Conservation (phyloP, 2,888 invertebrate genomes). For the Belgica antarctica region DNA sequence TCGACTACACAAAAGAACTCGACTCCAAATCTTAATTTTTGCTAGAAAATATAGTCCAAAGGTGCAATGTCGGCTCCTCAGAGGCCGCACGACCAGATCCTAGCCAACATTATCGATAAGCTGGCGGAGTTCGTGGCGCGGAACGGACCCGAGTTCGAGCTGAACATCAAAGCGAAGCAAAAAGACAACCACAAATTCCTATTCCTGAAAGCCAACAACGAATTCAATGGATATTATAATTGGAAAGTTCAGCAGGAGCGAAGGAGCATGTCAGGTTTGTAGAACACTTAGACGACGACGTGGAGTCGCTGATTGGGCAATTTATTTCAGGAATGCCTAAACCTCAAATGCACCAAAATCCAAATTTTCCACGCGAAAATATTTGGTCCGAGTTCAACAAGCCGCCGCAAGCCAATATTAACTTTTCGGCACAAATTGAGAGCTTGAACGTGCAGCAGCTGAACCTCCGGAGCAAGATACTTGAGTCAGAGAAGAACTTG, state of each 20-base stretch:
- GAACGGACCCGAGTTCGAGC: constrained; percentile 99
- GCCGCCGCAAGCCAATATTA: not conserved
- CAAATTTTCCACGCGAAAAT: constrained; percentile 52
- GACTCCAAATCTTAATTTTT: too few species aligned
- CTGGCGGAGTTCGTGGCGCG: constrained; percentile 97
- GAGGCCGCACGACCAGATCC: constrained; percentile 69
- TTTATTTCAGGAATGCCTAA: constrained; percentile 38
- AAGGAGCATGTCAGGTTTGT: constrained; percentile 48
- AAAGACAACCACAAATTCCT: constrained; percentile 96
- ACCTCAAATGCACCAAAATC: constrained; percentile 54
- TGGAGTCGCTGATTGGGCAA: not conserved
- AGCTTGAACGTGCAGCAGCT: constrained; percentile 73
- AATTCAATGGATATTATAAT: constrained; percentile 93
- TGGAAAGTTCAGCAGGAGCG: constrained; percentile 94
- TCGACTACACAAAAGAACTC: too few species aligned
- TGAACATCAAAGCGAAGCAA: constrained; percentile 98
- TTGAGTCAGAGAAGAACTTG: constrained; percentile 93
- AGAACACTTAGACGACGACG: constrained; percentile 10
- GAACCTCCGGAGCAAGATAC: constrained; percentile 84
- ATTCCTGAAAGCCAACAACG: constrained; percentile 89
- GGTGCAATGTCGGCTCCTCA: constrained; percentile 52
- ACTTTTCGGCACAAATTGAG: constrained; percentile 56
- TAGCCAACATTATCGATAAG: constrained; percentile 97
- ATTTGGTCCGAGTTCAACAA: constrained; percentile 46
- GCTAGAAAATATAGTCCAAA: too few species aligned